A percentile compares a stretch with the other conserved stretches of the same genome.
These are phyloP conservation scores for Cheiracanthium punctorium DNA, from an alignment of 2,888 invertebrate genomes.

Conservation along the genomic window DNA sequence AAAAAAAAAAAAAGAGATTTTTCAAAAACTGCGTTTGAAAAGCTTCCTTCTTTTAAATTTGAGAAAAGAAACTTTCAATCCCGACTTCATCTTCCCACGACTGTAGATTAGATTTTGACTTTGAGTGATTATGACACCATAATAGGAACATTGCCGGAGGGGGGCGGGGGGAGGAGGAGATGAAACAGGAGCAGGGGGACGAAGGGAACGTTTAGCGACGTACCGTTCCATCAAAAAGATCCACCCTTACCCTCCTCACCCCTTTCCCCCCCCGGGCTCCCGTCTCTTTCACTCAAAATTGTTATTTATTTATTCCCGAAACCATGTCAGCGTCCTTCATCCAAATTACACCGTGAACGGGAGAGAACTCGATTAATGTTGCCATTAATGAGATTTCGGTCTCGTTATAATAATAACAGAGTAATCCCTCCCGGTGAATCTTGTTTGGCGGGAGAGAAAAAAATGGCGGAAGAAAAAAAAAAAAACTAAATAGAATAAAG, in stretches of 20 bases:
- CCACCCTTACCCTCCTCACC: not conserved
- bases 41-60: not conserved
- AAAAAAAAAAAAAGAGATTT: no score
- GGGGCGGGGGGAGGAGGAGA: no score
- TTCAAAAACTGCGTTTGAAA: no score
- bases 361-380: conserved; percentile 5
- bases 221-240: not conserved
- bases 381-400: conserved; percentile 9
- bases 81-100: not conserved
- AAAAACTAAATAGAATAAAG: no score
- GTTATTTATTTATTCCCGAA: not conserved
- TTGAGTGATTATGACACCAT: conserved; percentile 40
- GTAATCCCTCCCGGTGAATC: not conserved
- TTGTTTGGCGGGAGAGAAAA: not conserved
- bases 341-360: not conserved
- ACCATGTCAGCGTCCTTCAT: not conserved
- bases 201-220: not conserved
- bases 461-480: no score
- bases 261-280: not conserved
- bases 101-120: conserved; percentile 54
- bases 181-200: no score
- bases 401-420: not conserved
- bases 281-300: not conserved
- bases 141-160: not conserved
- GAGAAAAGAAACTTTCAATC: not conserved